Evolutionary conservation across 1,140 invertebrate genomes (phyloP), one percentile per base, ranked within the genome.

Genomic region (Pteromalus puparum): DNA sequence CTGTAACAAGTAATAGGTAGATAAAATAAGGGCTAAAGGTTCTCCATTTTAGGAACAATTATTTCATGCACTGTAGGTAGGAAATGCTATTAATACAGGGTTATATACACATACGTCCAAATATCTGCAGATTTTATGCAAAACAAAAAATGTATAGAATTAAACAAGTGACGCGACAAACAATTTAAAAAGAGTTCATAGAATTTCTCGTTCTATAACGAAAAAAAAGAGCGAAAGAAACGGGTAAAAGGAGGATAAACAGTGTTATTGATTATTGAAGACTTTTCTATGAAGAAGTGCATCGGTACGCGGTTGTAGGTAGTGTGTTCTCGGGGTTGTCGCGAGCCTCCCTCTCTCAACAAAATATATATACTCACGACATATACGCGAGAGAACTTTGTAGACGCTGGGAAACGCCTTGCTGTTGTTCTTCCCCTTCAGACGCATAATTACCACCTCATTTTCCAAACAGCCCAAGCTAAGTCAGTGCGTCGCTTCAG

Each of bases 351-450:
- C 42, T 61, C 24, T 2, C 13, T 78, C 18, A 61, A n/a, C 53
- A 61, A 61, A 61, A 61, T 42, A 42, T 42, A 42, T 13, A 68
- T 89, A 93, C 92, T 93, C 87, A 93, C 92, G 91, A 84, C 92
- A 93, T 92, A 93, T 90, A 89, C 92, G 91, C 70, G 92, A 93
- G 83, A 93, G 89, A 89, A 92, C 90, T 86, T 91, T 92, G 82
- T 92, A 93, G 89, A 92, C 92, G 82, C 91, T 91, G 72, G 91
- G 90, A 86, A 92, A 93, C 9, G 92, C 92, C 81, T 92, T 92
- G 42, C 87, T 89, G 76, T 93, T 92, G 86, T 90, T 92, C 89
- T 92, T 92, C 82, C 91, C 92, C 75, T 93, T 92, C 80, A 92
- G 89, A 89, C 91, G 91, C 91, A 93, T 92, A 87, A 89, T 90